phyloP scores from a whole-genome alignment of 2,888 invertebrate species.

The Magallana nippona region DNA sequence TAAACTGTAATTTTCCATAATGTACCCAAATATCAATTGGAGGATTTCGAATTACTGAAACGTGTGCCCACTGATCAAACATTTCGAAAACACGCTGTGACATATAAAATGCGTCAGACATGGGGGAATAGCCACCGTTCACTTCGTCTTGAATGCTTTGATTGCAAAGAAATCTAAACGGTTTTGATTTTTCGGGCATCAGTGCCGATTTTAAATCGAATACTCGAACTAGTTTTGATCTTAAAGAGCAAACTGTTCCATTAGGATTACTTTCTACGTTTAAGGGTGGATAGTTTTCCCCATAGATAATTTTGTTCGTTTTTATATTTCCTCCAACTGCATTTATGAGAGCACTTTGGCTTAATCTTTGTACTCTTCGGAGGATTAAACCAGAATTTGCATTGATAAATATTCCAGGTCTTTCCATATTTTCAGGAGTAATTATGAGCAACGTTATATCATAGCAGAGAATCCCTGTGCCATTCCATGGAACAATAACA shows the following conservation, averaged over 20 bases:
- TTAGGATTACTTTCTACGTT: conserved; percentile 30
- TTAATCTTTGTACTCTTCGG: background rate
- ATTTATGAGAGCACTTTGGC: conserved; percentile 32
- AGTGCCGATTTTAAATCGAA: conserved; percentile 45
- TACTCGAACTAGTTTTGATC: conserved; percentile 45
- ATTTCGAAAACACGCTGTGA: conserved; percentile 53
- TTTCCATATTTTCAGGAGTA: background rate
- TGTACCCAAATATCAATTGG: conserved; percentile 57
- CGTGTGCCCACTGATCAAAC: conserved; percentile 57
- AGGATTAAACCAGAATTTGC: conserved; percentile 46
- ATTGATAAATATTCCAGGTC: conserved; percentile 45
- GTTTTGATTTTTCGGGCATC: background rate
- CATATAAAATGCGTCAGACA: conserved; percentile 58
- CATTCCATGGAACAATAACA: conserved; percentile 22
- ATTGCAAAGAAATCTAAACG: conserved; percentile 49
- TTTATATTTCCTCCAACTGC: conserved; percentile 55
- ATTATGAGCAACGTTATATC: conserved; percentile 41
- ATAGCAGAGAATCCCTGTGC: conserved; percentile 38
- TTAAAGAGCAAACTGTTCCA: conserved; percentile 42
- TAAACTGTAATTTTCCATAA: conserved; percentile 46
- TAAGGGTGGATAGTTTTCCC: conserved; percentile 47
- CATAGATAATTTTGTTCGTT: conserved; percentile 49
- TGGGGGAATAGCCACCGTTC: conserved; percentile 56
- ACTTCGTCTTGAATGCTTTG: conserved; percentile 50
- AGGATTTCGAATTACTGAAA: conserved; percentile 34